Evolutionary conservation across 1,140 invertebrate genomes (phyloP).

Genomic region (Euwallacea fornicatus): DNA sequence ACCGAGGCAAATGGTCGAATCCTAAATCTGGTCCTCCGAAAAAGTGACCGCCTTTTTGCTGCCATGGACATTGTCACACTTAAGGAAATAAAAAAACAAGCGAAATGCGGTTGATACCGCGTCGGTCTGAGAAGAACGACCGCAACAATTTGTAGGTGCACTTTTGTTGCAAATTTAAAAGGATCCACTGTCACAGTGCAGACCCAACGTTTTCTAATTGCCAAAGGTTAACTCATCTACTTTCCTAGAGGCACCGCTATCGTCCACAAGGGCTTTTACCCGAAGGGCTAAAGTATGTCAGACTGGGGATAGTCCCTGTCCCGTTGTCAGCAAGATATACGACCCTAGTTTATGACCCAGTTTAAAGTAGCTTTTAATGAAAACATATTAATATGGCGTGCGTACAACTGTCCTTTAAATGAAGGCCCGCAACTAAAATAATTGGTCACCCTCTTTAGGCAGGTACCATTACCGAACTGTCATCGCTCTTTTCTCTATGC

Average conservation of each 20-base stretch:
- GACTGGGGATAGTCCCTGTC: background rate
- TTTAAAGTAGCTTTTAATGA: conserved; percentile 26
- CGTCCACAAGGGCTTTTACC: background rate
- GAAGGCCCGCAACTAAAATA: background rate
- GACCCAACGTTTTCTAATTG: too few relatives aligned
- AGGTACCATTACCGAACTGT: too few relatives aligned
- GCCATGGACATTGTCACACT: conserved; percentile 9
- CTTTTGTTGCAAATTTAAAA: too few relatives aligned
- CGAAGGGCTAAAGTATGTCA: conserved; percentile 7
- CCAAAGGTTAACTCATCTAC: too few relatives aligned
- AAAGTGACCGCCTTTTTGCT: conserved; percentile 3
- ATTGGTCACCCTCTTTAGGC: too few relatives aligned
- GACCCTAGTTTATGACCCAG: conserved; percentile 17
- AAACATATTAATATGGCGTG: conserved; percentile 20
- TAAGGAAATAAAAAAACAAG: background rate
- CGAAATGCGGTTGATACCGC: background rate
- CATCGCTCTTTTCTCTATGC: too few relatives aligned
- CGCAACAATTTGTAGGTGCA: too few relatives aligned
- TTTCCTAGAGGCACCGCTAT: too few relatives aligned
- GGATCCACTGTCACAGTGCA: too few relatives aligned
- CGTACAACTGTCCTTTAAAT: conserved; percentile 8
- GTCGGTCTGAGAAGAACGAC: too few relatives aligned
- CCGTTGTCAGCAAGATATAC: conserved; percentile 19
- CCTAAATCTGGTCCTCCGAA: conserved; percentile 1
- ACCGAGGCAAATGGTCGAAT: background rate